Conservation (phyloP, 2,888 invertebrate species). For the Polyommatus iphigenia region DNA sequence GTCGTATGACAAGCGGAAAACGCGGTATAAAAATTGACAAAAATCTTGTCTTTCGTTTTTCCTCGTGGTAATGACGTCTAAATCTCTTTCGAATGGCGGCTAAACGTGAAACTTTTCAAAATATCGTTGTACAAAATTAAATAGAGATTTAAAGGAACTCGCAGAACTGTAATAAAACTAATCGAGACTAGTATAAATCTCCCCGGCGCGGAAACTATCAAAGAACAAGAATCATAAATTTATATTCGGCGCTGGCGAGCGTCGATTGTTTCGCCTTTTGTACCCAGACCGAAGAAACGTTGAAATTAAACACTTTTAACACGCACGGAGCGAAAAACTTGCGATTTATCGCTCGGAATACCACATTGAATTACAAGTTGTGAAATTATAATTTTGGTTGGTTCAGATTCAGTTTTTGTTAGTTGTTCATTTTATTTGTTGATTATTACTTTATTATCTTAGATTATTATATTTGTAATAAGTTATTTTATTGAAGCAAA, state of each 20-base stretch:
- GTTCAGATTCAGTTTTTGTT: not conserved
- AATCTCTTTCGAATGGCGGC: conserved; percentile 16
- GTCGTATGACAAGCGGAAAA: not conserved
- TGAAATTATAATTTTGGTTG: not conserved
- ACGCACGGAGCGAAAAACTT: conserved; percentile 13
- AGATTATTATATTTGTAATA: no score
- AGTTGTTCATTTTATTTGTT: not conserved
- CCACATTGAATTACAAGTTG: not conserved
- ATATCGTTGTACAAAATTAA: conserved; percentile 29
- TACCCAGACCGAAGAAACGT: conserved; percentile 15
- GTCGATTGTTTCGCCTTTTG: conserved; percentile 66
- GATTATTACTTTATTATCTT: not conserved
- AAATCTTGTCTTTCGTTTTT: not conserved
- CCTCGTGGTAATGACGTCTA: not conserved
- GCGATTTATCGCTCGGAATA: conserved; percentile 4
- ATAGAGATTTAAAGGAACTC: conserved; percentile 28
- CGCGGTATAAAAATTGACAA: not conserved
- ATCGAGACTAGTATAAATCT: conserved; percentile 46
- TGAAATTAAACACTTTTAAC: conserved; percentile 23
- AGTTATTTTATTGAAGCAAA: no score
- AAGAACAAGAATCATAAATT: conserved; percentile 73
- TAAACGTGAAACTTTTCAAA: conserved; percentile 16
- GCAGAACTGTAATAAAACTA: conserved; percentile 37
- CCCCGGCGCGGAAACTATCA: conserved; percentile 57
- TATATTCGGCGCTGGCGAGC: conserved; percentile 59